Evolutionary conservation across 2,888 invertebrate species (phyloP).

Genomic region (Nomada flava): DNA sequence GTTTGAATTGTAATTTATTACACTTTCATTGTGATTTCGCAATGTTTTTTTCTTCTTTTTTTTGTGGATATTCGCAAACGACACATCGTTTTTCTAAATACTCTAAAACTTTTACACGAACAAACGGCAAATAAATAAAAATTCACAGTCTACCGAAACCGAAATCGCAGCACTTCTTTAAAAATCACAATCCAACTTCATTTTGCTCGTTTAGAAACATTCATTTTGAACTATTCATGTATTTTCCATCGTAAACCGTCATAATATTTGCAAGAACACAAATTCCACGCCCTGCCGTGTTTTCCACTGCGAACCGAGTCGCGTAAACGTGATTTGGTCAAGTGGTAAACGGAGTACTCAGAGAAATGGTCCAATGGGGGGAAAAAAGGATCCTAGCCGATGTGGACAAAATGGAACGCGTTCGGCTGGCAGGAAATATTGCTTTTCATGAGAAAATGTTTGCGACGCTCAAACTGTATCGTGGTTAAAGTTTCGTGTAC

Average conservation of each 20-base stretch:
- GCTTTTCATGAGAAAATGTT: constrained; percentile 30
- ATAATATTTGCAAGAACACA: not conserved
- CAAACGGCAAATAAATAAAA: no score
- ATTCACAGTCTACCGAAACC: no score
- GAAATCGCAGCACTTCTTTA: no score
- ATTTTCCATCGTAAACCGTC: no score
- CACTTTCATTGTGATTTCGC: no score
- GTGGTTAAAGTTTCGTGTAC: not conserved
- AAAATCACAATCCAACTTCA: no score
- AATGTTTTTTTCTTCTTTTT: no score
- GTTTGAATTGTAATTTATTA: no score
- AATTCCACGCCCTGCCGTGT: not conserved
- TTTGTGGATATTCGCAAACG: no score
- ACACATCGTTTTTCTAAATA: not conserved
- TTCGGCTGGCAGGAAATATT: constrained; percentile 18
- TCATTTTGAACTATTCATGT: no score
- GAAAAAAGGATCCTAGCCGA: not conserved
- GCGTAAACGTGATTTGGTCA: not conserved
- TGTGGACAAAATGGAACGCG: constrained; percentile 7
- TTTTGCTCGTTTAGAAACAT: not conserved
- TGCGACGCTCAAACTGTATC: not conserved
- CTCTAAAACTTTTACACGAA: no score
- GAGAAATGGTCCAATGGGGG: not conserved
- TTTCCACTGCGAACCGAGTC: not conserved
- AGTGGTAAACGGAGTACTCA: not conserved